Evolutionary conservation across 2,888 invertebrate species (phyloP), one percentile per base, ranked within the genome.

Genomic region (Eupithecia abbreviata): DNA sequence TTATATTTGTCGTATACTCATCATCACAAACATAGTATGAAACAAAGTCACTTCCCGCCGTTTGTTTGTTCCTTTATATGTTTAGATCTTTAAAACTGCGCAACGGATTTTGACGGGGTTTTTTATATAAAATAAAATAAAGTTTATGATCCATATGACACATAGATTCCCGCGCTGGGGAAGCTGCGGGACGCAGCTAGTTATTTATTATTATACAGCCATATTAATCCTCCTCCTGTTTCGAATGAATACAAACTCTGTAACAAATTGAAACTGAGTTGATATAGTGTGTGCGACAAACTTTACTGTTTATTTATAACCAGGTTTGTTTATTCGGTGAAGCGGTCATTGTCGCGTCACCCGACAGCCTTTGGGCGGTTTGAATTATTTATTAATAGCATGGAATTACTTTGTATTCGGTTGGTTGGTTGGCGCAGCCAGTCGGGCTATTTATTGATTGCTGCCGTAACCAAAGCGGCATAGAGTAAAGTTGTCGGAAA

Each of bases 251-350:
- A 51, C 18, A 9, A 9, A 58, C 55, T 1, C n/a, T 7, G 3
- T 30, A 18, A 58, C 18, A 4, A n/a, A 58, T 58, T 58, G 55
- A 18, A 7, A 18, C 9, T 0, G 0, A 18, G 55, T 58, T 51
- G 49, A 51, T 15, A 2, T 13, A 5, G 15, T 51, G n/a, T 51
- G 51, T 51, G 15, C 51, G 51, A 58, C 55, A 58, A 55, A 58
- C 18, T 58, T 58, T n/a, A 9, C 7, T 18, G 55, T 58, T 18
- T 58, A 58, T 58, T 58, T 18, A 58, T 55, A 65, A 62, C 67
- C 42, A 6, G 18, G 66, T 81, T 81, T 86, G 86, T 88, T 87
- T 86, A 86, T 85, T 84, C 81, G 82, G 83, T 83, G 65, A 84
- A 84, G 84, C 83, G 82, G 83, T 80, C 82, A 82, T 75, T 78